Evolutionary conservation across 2,888 invertebrate species (phyloP).

Genomic region (Tridacna gigas): DNA sequence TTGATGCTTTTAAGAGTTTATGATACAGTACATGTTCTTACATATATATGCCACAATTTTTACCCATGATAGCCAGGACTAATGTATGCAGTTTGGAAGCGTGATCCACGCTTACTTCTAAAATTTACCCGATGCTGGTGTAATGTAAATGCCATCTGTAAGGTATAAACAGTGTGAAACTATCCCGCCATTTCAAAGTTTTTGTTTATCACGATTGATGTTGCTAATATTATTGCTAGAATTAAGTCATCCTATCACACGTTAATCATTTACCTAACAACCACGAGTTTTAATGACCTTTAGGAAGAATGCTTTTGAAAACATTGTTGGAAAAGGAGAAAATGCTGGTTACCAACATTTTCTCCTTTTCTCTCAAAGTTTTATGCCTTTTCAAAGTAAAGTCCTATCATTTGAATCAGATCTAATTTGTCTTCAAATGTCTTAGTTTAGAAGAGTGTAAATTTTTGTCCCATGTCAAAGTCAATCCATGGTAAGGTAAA

Average conservation of each 20-base stretch:
- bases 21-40: no score
- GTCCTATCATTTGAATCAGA: no score
- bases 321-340: neutral
- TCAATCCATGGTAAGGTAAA: no score
- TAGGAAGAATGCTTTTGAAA: neutral
- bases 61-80: constrained; percentile 66
- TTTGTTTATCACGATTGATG: neutral
- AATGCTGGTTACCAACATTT: neutral
- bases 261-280: no score
- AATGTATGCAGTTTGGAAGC: constrained; percentile 64
- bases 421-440: no score
- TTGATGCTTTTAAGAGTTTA: no score
- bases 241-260: neutral
- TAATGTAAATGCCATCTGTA: constrained; percentile 63
- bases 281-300: no score
- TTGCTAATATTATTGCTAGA: neutral
- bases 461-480: no score
- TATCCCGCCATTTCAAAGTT: neutral
- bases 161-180: constrained; percentile 52
- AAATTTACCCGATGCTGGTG: constrained; percentile 69
- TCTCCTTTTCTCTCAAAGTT: no score
- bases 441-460: no score
- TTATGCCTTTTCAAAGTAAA: no score
- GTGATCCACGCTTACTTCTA: constrained; percentile 59
- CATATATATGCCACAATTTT: neutral